A percentile compares a stretch with the other conserved stretches of the same genome.
phyloP scores from a whole-genome alignment of 2,888 invertebrate genomes.

The Auanema sp. region DNA sequence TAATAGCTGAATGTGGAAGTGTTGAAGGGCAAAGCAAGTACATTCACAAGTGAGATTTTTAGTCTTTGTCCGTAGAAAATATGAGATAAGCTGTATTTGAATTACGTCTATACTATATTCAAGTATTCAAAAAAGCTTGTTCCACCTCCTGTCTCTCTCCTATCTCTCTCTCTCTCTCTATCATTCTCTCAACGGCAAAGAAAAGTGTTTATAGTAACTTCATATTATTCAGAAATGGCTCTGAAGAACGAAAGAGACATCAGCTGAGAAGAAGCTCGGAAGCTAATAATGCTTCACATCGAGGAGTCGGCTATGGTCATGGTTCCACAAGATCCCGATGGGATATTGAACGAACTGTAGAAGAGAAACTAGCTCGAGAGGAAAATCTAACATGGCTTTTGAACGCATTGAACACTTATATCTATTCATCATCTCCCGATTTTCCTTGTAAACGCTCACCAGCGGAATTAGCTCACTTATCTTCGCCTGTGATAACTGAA shows the following conservation, averaged over 20 bases:
- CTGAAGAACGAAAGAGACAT: slow-evolving; percentile 33
- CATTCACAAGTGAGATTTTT: neutral
- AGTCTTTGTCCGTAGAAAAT: neutral
- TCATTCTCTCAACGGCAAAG: too few species aligned
- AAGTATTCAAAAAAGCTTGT: neutral
- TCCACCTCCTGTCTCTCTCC: slow-evolving; percentile 1
- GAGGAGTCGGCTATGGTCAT: slow-evolving; percentile 60
- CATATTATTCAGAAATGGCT: slow-evolving; percentile 21
- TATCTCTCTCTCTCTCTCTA: too few species aligned
- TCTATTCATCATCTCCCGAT: slow-evolving; percentile 35
- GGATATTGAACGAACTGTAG: slow-evolving; percentile 60
- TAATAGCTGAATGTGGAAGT: slow-evolving; percentile 44
- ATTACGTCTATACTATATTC: neutral
- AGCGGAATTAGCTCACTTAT: slow-evolving; percentile 30
- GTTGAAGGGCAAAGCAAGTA: slow-evolving; percentile 29
- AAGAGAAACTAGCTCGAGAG: slow-evolving; percentile 57
- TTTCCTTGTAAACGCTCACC: slow-evolving; percentile 21
- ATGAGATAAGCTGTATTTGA: neutral
- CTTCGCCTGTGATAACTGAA: slow-evolving; percentile 25
- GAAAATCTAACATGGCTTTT: slow-evolving; percentile 63
- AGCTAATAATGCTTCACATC: slow-evolving; percentile 20
- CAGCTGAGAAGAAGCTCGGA: slow-evolving; percentile 35
- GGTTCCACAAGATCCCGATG: slow-evolving; percentile 62
- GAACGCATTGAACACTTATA: slow-evolving; percentile 53
- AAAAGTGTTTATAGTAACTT: too few species aligned